phyloP scores from a whole-genome alignment of 2,888 invertebrate species.

The Amphimallon solstitiale region DNA sequence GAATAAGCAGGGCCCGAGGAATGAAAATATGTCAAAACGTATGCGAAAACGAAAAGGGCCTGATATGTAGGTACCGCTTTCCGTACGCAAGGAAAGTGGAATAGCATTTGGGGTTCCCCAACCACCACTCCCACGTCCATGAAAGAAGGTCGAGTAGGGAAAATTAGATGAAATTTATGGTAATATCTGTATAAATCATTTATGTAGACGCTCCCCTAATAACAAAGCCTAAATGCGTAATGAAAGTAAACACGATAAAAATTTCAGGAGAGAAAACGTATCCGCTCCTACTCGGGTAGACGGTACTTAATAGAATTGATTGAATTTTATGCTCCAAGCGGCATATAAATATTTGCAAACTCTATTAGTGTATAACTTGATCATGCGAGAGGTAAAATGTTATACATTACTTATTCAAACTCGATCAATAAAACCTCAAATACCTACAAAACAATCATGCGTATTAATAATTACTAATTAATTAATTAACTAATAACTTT shows the following conservation, averaged over 20 bases:
- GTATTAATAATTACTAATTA: too few relatives aligned
- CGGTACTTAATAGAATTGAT: too few relatives aligned
- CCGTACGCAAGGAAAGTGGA: slow-evolving; percentile 1
- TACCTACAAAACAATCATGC: too few relatives aligned
- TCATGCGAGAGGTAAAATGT: too few relatives aligned
- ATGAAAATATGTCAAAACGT: slow-evolving; percentile 2
- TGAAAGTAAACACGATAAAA: slow-evolving; percentile 18
- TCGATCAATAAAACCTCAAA: too few relatives aligned
- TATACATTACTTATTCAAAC: too few relatives aligned
- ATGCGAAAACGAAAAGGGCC: not conserved
- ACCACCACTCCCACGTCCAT: too few relatives aligned
- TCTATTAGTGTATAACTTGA: too few relatives aligned
- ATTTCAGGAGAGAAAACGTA: slow-evolving; percentile 3
- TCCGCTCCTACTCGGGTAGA: not conserved
- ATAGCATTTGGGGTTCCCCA: slow-evolving; percentile 1
- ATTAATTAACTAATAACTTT: too few relatives aligned
- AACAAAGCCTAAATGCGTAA: not conserved
- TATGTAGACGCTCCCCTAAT: not conserved
- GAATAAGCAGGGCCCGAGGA: not conserved
- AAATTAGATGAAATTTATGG: slow-evolving; percentile 33
- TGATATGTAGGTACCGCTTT: not conserved
- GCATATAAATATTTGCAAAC: too few relatives aligned
- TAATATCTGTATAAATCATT: slow-evolving; percentile 27
- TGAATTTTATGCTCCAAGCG: too few relatives aligned
- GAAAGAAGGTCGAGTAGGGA: slow-evolving; percentile 3